A percentile compares a stretch with the other conserved stretches of the same genome.
phyloP scores from a whole-genome alignment of 2,888 invertebrate species.

The Masnerella sp. region DNA sequence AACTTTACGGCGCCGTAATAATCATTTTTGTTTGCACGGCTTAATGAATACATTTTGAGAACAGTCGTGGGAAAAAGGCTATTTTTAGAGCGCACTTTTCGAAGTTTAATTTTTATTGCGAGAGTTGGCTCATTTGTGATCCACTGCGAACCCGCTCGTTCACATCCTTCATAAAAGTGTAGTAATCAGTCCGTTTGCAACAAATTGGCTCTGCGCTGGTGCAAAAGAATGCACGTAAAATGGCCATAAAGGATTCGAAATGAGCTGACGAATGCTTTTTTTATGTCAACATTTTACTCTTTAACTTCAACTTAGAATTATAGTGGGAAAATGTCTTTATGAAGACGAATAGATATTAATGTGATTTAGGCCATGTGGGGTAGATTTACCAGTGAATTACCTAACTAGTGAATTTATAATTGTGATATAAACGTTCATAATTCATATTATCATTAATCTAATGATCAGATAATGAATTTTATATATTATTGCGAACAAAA shows the following conservation, averaged over 20 bases:
- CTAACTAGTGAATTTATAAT: no score
- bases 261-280: constrained; percentile 14
- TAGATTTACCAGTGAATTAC: no score
- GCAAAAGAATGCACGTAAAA: constrained; percentile 10
- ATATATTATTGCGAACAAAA: no score
- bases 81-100: constrained; percentile 30
- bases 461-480: no score
- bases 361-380: no score
- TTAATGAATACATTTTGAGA: constrained; percentile 40
- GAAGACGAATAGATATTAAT: no score
- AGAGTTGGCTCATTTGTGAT: constrained; percentile 3
- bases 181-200: constrained; percentile 4
- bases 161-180: constrained; percentile 4
- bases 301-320: no score
- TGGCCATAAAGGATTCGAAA: constrained; percentile 5
- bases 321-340: no score
- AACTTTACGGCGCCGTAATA: constrained; percentile 30
- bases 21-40: constrained; percentile 5
- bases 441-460: no score
- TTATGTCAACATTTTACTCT: no score
- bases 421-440: no score
- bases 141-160: not conserved
- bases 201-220: constrained; percentile 8
- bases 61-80: constrained; percentile 32
- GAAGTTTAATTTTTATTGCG: constrained; percentile 44